A percentile compares a stretch with the other conserved stretches of the same genome.
Evolutionary conservation across 2,888 invertebrate species (phyloP).

Genomic region (Heteropelma amictum): DNA sequence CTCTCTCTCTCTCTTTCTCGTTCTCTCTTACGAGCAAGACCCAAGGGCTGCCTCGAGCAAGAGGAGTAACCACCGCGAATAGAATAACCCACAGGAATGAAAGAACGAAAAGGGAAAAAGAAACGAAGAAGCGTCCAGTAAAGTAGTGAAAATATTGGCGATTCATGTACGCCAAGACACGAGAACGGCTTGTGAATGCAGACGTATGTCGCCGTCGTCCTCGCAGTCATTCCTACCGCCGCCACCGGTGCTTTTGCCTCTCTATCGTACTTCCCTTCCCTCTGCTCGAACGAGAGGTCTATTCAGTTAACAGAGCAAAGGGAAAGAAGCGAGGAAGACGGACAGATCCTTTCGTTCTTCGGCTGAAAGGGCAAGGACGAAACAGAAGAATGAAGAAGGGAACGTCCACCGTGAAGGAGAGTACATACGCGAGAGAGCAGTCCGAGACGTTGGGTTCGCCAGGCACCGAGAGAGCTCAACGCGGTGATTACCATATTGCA

Average conservation of each 20-base stretch:
- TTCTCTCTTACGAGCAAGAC: neutral
- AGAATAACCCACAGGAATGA: neutral
- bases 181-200: conserved; percentile 55
- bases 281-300: conserved; percentile 64
- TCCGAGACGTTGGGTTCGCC: conserved; percentile 29
- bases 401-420: conserved; percentile 27
- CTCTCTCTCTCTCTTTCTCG: too few species aligned
- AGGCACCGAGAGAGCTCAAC: conserved; percentile 58
- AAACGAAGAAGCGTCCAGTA: conserved; percentile 9
- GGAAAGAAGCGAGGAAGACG: conserved; percentile 7
- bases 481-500: conserved; percentile 74
- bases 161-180: conserved; percentile 43
- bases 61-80: neutral
- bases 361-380: conserved; percentile 39
- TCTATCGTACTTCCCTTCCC: conserved; percentile 63
- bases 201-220: conserved; percentile 64
- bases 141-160: conserved; percentile 41
- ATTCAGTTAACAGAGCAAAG: conserved; percentile 61
- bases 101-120: neutral
- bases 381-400: conserved; percentile 15
- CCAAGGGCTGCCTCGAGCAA: neutral
- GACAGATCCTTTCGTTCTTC: neutral
- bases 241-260: conserved; percentile 11
- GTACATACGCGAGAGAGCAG: neutral
- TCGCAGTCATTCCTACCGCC: conserved; percentile 17